Evolutionary conservation across 2,888 invertebrate genomes (phyloP).

Genomic region (Lasioglossum lativentre): DNA sequence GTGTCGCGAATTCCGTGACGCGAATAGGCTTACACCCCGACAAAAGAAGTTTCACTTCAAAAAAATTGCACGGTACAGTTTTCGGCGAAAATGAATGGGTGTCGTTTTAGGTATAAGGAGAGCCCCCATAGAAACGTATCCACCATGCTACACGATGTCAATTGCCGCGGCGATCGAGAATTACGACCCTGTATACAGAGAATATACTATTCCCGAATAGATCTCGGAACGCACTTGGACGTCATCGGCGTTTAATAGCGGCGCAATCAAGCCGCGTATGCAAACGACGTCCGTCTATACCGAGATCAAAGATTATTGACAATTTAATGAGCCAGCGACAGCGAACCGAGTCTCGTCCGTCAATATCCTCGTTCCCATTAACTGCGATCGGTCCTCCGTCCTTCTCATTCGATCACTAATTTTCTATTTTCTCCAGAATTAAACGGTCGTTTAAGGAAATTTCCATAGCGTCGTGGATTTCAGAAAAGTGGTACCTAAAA

Average conservation of each 20-base stretch:
- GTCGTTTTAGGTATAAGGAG: background rate
- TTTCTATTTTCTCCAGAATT: background rate
- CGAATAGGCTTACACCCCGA: too few relatives aligned
- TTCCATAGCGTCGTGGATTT: background rate
- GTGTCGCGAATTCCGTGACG: too few relatives aligned
- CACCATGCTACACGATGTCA: background rate
- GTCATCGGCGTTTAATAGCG: constrained; percentile 8
- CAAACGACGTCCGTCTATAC: constrained; percentile 22
- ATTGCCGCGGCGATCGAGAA: background rate
- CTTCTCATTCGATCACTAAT: background rate
- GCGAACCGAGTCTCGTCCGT: background rate
- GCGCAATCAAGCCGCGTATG: constrained; percentile 23
- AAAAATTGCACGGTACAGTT: too few relatives aligned
- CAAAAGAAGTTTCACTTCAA: too few relatives aligned
- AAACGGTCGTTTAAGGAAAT: background rate
- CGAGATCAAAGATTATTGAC: constrained; percentile 32
- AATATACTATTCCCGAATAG: background rate
- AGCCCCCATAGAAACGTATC: background rate
- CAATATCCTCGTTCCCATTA: constrained; percentile 12
- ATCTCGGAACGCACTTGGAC: constrained; percentile 18
- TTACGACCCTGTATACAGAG: background rate
- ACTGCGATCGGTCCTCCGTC: background rate
- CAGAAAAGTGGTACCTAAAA: background rate
- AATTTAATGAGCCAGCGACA: constrained; percentile 28
- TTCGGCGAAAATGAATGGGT: background rate